Evolutionary conservation across 64 coral and sea anemone genomes (phyloP).

Genomic region (Montipora foliosa): DNA sequence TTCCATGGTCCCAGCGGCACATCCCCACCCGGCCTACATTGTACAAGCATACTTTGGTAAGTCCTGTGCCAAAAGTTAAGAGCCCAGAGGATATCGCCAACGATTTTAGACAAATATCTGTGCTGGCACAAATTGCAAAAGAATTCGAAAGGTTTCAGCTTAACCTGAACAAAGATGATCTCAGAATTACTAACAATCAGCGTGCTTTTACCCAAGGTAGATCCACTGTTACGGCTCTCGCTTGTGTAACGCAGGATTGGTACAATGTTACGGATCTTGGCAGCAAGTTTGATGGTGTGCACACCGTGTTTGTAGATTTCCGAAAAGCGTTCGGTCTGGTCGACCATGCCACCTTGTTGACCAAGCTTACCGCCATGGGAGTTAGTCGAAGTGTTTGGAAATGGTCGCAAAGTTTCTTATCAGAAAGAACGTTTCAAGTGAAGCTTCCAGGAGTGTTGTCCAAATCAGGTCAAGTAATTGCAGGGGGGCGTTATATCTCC

Average conservation of each 20-base stretch:
- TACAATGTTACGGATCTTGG: conserved; percentile 36
- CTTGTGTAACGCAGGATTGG: conserved; percentile 41
- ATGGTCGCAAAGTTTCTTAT: conserved; percentile 34
- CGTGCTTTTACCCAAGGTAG: conserved; percentile 40
- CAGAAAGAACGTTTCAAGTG: neutral
- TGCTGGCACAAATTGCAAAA: neutral
- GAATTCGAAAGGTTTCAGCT: conserved; percentile 23
- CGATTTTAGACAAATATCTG: too few relatives aligned
- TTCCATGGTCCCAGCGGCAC: too few relatives aligned
- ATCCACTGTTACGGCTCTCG: conserved; percentile 27
- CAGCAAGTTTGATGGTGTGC: neutral
- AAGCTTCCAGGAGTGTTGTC: conserved; percentile 41
- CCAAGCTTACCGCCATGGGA: too few relatives aligned
- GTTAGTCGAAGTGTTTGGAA: neutral
- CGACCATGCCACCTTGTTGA: neutral
- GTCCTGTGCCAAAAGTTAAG: too few relatives aligned
- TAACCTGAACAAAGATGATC: neutral
- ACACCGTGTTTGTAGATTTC: conserved; percentile 27
- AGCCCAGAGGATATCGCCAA: too few relatives aligned
- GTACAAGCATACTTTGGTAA: conserved; percentile 23
- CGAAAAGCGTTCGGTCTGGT: conserved; percentile 10
- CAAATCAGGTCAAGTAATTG: too few relatives aligned
- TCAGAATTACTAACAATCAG: conserved; percentile 21
- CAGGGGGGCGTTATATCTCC: conserved; percentile 27
- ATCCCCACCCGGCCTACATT: neutral